Percentiles rank a stretch among this genome's conserved stretches.
phyloP scores from a whole-genome alignment of 2,888 invertebrate species.

The Microplitis deprimator region DNA sequence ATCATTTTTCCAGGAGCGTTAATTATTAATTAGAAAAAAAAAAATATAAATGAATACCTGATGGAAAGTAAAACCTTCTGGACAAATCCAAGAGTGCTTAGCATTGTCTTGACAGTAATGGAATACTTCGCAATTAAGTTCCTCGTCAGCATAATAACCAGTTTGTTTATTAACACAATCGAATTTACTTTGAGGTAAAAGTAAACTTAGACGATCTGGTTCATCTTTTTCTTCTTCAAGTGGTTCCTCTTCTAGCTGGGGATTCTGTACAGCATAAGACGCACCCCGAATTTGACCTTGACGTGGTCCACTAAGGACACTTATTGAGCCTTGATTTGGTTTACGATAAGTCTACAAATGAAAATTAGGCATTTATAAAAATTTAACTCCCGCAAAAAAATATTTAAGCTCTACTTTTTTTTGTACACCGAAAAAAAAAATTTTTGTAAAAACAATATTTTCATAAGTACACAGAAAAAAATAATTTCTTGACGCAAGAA shows the following conservation, averaged over 20 bases:
- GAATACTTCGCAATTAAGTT: slow-evolving; percentile 91
- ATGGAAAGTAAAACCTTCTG: slow-evolving; percentile 90
- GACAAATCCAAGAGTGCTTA: slow-evolving; percentile 94
- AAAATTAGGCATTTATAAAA: too few relatives aligned
- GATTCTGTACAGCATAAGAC: slow-evolving; percentile 54
- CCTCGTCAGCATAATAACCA: slow-evolving; percentile 93
- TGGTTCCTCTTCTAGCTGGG: slow-evolving; percentile 70
- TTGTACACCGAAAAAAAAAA: too few relatives aligned
- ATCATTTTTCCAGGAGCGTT: neutral
- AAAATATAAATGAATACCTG: slow-evolving; percentile 74
- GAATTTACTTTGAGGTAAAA: slow-evolving; percentile 89
- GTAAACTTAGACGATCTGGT: slow-evolving; percentile 85
- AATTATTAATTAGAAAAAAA: neutral
- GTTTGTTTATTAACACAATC: slow-evolving; percentile 85
- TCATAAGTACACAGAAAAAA: too few relatives aligned
- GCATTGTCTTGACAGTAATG: slow-evolving; percentile 93
- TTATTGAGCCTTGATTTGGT: slow-evolving; percentile 55
- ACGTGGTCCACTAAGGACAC: slow-evolving; percentile 53
- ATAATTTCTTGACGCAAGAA: too few relatives aligned
- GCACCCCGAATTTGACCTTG: slow-evolving; percentile 50
- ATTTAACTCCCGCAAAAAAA: too few relatives aligned
- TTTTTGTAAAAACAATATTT: too few relatives aligned
- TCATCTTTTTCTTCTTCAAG: slow-evolving; percentile 85
- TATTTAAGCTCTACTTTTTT: too few relatives aligned
- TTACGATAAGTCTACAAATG: slow-evolving; percentile 40